Percentiles rank a stretch among this genome's conserved stretches.
phyloP scores from a whole-genome alignment of 2,113 vertebrate species.

The Thamnophis sirtalis region DNA sequence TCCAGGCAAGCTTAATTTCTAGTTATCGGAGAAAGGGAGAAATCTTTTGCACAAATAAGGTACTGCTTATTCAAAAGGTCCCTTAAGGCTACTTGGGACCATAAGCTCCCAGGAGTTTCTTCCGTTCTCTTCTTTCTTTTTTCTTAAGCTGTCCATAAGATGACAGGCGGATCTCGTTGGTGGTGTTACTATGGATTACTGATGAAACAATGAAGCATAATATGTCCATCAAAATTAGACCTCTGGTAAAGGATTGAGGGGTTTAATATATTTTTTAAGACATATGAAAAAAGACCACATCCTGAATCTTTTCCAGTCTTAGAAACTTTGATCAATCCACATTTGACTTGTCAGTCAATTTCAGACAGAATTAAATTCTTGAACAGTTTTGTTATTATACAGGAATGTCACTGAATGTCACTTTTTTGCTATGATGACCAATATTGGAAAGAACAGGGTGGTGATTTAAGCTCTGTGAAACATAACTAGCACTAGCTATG shows the following conservation, averaged over 20 bases:
- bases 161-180: conserved; percentile 64
- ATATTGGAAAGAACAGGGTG: conserved; percentile 16
- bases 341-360: neutral
- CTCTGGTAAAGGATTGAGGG: conserved; percentile 27
- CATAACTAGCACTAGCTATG: neutral
- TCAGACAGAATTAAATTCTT: neutral
- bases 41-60: conserved; percentile 66
- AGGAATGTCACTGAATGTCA: neutral
- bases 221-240: conserved; percentile 58
- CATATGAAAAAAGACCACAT: conserved; percentile 21
- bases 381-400: neutral
- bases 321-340: conserved; percentile 44
- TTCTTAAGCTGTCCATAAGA: conserved; percentile 55
- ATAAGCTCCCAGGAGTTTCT: conserved; percentile 38
- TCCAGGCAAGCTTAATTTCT: conserved; percentile 69
- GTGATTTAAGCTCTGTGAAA: conserved; percentile 19
- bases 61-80: conserved; percentile 63
- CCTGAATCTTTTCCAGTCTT: conserved; percentile 10
- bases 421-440: neutral
- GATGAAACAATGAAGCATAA: conserved; percentile 66
- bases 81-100: conserved; percentile 58
- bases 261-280: neutral
- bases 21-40: conserved; percentile 54
- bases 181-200: conserved; percentile 63
- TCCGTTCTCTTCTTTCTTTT: conserved; percentile 27